phyloP scores from a whole-genome alignment of 1,140 invertebrate species.

The Drosophila pachea region DNA sequence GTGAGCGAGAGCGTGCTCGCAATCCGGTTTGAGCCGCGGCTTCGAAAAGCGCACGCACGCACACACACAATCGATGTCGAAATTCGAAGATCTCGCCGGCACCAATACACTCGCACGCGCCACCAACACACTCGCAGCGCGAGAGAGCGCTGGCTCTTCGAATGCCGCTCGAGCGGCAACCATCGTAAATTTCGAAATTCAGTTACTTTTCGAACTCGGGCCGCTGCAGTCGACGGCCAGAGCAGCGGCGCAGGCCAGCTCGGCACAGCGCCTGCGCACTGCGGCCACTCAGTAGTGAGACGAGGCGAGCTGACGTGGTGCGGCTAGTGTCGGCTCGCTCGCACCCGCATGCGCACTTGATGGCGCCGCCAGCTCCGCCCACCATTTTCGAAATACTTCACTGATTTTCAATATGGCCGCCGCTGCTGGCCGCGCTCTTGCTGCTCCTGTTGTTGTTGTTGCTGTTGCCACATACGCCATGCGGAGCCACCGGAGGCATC shows the following conservation, averaged over 20 bases:
- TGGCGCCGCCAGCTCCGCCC: constrained; percentile 61
- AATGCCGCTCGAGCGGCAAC: constrained; percentile 23
- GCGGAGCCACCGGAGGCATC: constrained; percentile 24
- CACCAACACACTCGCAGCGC: constrained; percentile 30
- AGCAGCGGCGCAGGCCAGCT: constrained; percentile 9
- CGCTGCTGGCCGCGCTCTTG: constrained; percentile 26
- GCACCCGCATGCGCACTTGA: constrained; percentile 62
- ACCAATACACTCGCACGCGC: constrained; percentile 47
- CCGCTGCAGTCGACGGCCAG: constrained; percentile 42
- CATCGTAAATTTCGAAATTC: constrained; percentile 56
- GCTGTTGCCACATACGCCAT: constrained; percentile 41
- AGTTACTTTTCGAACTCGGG: constrained; percentile 59
- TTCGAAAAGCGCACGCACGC: constrained; percentile 51
- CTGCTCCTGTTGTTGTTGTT: constrained; percentile 41
- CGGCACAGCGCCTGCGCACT: constrained; percentile 43
- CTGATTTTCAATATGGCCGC: constrained; percentile 79
- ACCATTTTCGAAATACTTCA: constrained; percentile 76
- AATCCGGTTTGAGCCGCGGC: constrained; percentile 52
- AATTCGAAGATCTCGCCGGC: constrained; percentile 66
- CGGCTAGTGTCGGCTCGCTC: constrained; percentile 55
- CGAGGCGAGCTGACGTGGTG: constrained; percentile 14
- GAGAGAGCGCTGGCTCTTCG: constrained; percentile 8
- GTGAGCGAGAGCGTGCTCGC: constrained; percentile 22
- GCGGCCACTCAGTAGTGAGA: constrained; percentile 21
- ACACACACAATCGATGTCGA: constrained; percentile 48